Conservation (phyloP, 2,797 vertebrate genomes). For the Rachycentron canadum region DNA sequence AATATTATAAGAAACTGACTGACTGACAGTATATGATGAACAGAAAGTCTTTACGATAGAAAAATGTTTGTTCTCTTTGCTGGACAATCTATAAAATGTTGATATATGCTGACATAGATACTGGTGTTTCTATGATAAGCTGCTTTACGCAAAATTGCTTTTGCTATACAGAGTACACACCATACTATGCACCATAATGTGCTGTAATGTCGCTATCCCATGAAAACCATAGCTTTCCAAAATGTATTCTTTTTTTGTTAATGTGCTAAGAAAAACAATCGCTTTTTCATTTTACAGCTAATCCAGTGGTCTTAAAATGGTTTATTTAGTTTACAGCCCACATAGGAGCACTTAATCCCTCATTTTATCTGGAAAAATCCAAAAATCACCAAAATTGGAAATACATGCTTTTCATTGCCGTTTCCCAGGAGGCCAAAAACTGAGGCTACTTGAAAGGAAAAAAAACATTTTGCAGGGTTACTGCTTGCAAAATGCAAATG, state of each 20-base stretch:
- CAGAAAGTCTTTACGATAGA: no score
- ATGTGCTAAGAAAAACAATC: neutral
- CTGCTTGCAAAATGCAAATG: neutral
- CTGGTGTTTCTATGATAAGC: neutral
- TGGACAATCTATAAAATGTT: no score
- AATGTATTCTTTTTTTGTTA: neutral
- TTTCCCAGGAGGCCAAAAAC: neutral
- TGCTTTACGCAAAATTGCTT: neutral
- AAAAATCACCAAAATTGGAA: neutral
- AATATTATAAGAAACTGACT: no score
- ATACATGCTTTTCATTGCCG: neutral
- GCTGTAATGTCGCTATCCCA: neutral
- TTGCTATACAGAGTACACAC: neutral
- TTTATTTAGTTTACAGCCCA: neutral
- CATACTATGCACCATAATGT: neutral
- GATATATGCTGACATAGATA: neutral
- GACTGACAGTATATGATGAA: no score
- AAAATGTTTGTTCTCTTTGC: no score
- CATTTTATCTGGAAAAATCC: conserved; percentile 1
- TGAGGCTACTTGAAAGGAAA: neutral
- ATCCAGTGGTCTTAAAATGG: neutral
- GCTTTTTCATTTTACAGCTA: neutral
- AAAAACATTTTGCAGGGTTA: neutral
- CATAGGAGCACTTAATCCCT: conserved; percentile 1
- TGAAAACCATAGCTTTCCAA: neutral